Conservation (phyloP, 2,888 invertebrate genomes). For the Parnassius orleans region DNA sequence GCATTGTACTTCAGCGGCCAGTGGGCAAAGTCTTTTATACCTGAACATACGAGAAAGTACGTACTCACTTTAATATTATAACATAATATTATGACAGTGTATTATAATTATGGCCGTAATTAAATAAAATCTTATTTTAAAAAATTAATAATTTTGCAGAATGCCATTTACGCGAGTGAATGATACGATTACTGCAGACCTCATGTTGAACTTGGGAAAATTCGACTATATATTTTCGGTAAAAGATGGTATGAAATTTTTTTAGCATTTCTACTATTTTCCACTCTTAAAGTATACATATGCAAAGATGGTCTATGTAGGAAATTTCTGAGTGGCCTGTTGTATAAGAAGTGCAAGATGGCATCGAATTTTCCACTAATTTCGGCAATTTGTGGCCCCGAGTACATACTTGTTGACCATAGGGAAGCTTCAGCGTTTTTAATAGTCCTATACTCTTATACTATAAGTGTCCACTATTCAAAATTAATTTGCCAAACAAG, state of each 20-base stretch:
- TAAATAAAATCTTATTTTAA: constrained; percentile 16
- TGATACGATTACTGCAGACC: constrained; percentile 70
- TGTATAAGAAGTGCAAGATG: too few relatives aligned
- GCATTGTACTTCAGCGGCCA: constrained; percentile 87
- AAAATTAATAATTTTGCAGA: constrained; percentile 54
- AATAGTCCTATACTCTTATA: too few relatives aligned
- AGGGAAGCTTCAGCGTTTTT: too few relatives aligned
- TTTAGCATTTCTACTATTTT: background rate
- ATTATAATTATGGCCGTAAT: background rate
- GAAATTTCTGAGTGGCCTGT: too few relatives aligned
- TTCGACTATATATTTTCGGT: constrained; percentile 52
- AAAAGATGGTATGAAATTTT: constrained; percentile 48
- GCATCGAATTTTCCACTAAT: too few relatives aligned
- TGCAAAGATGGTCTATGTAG: too few relatives aligned
- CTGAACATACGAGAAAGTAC: constrained; percentile 79
- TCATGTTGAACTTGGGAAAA: constrained; percentile 83
- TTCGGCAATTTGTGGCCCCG: too few relatives aligned
- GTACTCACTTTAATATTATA: constrained; percentile 27
- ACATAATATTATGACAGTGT: too few relatives aligned
- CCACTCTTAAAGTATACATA: too few relatives aligned
- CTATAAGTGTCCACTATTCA: too few relatives aligned
- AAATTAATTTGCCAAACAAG: too few relatives aligned
- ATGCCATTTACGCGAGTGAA: constrained; percentile 72
- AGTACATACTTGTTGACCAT: too few relatives aligned
- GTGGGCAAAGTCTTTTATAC: constrained; percentile 84